Percentiles rank a stretch among this genome's conserved stretches.
These are phyloP conservation scores for Nemoura dubitans DNA, from an alignment of 2,888 invertebrate genomes.

Conservation along the genomic window DNA sequence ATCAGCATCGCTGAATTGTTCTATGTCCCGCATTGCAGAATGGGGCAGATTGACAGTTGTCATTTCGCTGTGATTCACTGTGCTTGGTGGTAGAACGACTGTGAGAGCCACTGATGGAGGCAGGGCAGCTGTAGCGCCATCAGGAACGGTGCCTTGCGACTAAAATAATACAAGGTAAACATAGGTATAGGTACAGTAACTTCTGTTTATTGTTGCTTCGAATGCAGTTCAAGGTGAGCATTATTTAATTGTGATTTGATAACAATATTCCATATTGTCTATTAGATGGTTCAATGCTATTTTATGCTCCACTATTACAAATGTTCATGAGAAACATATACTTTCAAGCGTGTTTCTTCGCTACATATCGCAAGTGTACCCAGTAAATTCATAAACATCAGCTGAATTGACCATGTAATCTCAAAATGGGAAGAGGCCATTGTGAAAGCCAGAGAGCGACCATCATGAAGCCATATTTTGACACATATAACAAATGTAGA, in stretches of 20 bases:
- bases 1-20: conserved; percentile 55
- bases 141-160: not conserved
- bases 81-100: conserved; percentile 42
- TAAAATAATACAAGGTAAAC: not conserved
- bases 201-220: no score
- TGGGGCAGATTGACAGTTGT: conserved; percentile 23
- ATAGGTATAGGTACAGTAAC: no score
- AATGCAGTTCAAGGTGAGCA: no score
- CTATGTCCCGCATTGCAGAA: not conserved
- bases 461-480: not conserved
- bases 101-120: conserved; percentile 42
- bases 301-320: no score
- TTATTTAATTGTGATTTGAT: no score
- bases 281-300: no score
- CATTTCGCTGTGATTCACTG: conserved; percentile 39
- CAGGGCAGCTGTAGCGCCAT: not conserved
- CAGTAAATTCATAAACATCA: no score
- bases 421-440: not conserved
- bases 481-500: not conserved
- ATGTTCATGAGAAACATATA: no score
- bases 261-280: no score
- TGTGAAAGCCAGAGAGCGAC: not conserved
- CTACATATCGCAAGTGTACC: no score
- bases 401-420: no score
- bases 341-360: no score